A percentile compares a stretch with the other conserved stretches of the same genome.
Conservation (phyloP, 2,888 invertebrate genomes). For the Lysandra bellargus region DNA sequence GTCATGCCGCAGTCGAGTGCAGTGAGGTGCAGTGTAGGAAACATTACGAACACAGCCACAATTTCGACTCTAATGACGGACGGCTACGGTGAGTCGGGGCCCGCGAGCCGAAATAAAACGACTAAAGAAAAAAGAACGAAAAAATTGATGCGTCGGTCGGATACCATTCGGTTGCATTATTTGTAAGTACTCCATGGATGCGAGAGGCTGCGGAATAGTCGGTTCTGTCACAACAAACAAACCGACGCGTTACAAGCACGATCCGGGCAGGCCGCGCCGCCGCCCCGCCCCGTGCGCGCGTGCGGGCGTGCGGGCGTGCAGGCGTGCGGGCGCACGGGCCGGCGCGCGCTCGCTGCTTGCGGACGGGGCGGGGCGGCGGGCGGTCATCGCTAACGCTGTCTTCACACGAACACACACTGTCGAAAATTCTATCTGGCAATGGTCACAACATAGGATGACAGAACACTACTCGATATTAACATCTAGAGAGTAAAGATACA, state of each 20-base stretch:
- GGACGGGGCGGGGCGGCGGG: slow-evolving; percentile 32
- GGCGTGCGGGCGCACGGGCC: no score
- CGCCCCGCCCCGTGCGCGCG: slow-evolving; percentile 34
- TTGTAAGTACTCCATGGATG: slow-evolving; percentile 79
- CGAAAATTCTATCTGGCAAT: slow-evolving; percentile 38
- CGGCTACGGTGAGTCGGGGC: slow-evolving; percentile 56
- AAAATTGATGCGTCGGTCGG: slow-evolving; percentile 65
- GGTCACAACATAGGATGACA: slow-evolving; percentile 48
- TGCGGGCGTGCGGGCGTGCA: background rate
- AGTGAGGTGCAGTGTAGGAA: slow-evolving; percentile 54
- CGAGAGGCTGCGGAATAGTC: slow-evolving; percentile 76
- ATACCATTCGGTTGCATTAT: slow-evolving; percentile 78
- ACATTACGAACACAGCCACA: slow-evolving; percentile 74
- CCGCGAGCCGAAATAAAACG: slow-evolving; percentile 49
- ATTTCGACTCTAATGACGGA: slow-evolving; percentile 62
- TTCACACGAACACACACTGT: slow-evolving; percentile 42
- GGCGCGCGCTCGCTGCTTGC: background rate
- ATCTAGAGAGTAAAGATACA: slow-evolving; percentile 59
- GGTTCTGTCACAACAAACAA: slow-evolving; percentile 78
- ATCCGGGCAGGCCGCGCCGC: slow-evolving; percentile 40
- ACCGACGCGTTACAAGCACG: slow-evolving; percentile 73
- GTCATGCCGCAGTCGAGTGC: slow-evolving; percentile 67
- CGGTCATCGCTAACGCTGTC: slow-evolving; percentile 35
- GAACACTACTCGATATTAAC: slow-evolving; percentile 65
- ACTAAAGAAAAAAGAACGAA: slow-evolving; percentile 49